Percentiles rank a stretch among this genome's conserved stretches.
These are phyloP conservation scores for Dasypus novemcinctus DNA, from an alignment of 2,113 vertebrate species.

Conservation along the genomic window DNA sequence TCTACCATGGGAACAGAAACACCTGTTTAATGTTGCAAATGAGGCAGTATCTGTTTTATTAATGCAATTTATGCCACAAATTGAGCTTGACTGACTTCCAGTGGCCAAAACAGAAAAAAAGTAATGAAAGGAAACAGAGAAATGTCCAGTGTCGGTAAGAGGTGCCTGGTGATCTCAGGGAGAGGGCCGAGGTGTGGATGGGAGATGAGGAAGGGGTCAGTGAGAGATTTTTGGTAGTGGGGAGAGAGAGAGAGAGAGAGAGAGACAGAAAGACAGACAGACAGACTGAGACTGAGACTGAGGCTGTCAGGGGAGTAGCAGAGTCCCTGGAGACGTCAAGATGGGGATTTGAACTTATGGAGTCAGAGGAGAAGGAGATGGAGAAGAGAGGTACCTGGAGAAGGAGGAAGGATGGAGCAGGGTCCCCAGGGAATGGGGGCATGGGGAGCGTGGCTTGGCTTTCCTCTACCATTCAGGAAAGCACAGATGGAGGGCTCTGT, in stretches of 20 bases:
- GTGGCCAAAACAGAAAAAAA: neutral
- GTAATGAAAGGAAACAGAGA: neutral
- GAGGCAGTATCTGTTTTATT: conserved; percentile 33
- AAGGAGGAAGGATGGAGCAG: accelerated
- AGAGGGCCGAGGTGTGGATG: neutral
- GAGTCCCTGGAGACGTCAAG: neutral
- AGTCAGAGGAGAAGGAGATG: neutral
- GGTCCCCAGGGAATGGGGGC: neutral
- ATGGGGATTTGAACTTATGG: neutral
- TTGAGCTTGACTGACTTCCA: neutral
- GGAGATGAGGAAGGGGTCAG: neutral
- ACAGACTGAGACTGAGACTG: too few species aligned
- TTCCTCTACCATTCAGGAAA: neutral
- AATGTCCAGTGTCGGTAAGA: neutral
- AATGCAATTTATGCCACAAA: neutral
- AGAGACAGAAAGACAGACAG: neutral
- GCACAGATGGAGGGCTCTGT: neutral
- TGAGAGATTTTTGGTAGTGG: too few species aligned
- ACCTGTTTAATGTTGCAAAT: conserved; percentile 36
- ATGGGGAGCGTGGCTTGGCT: neutral
- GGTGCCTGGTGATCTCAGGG: accelerated
- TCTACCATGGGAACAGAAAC: conserved; percentile 45
- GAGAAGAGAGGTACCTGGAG: neutral
- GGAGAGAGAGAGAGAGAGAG: neutral
- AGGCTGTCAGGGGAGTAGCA: neutral